These are phyloP conservation scores for Podarcis muralis DNA, from an alignment of 2,113 vertebrate genomes.

Conservation along the genomic window DNA sequence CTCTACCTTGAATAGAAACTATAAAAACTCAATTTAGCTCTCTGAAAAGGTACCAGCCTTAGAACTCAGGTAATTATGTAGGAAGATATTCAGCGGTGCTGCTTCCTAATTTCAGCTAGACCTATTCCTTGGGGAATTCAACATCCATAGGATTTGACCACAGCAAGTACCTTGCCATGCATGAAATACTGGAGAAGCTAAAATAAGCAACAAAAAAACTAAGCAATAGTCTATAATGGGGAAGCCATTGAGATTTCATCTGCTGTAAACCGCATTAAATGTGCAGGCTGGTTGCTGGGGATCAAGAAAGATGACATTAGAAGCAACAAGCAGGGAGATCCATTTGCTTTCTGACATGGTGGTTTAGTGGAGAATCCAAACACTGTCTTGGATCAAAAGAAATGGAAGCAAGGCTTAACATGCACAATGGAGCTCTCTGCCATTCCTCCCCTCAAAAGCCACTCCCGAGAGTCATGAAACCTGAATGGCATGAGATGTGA, in stretches of 20 bases:
- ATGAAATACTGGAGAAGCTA: background rate
- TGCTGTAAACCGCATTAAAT: background rate
- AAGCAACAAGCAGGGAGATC: background rate
- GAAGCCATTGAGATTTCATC: too few species aligned
- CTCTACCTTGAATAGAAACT: background rate
- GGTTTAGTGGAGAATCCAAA: background rate
- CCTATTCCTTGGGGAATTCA: background rate
- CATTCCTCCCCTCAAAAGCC: background rate
- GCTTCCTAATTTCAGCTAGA: background rate
- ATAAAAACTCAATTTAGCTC: background rate
- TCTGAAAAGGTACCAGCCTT: background rate
- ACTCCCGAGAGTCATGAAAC: background rate
- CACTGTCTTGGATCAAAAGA: background rate
- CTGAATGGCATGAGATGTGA: too few species aligned
- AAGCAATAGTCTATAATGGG: background rate
- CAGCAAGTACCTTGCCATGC: background rate
- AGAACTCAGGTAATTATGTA: background rate
- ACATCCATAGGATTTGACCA: background rate
- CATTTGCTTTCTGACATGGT: background rate
- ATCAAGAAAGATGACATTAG: background rate
- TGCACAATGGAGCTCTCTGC: background rate
- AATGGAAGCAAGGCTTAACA: background rate
- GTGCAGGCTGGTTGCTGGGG: background rate
- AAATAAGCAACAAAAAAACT: background rate
- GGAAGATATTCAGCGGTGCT: background rate